Evolutionary conservation across 2,888 invertebrate genomes (phyloP).

Genomic region (Geophilus truncorum): DNA sequence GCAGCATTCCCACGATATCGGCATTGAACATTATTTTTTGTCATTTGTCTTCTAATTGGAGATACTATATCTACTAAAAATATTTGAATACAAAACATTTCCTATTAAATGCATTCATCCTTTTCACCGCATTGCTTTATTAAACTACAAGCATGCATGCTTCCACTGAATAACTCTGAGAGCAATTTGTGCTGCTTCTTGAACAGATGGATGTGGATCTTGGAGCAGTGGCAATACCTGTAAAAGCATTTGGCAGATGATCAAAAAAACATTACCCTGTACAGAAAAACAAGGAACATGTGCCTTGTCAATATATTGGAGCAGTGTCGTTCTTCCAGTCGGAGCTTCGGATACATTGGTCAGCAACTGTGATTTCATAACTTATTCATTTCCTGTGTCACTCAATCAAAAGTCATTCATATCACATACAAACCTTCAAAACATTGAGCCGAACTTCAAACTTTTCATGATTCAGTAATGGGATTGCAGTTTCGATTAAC

Average conservation of each 20-base stretch:
- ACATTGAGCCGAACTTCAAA: background rate
- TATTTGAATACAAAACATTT: too few species aligned
- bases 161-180: constrained; percentile 4
- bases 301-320: background rate
- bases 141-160: background rate
- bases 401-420: background rate
- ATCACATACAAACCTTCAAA: background rate
- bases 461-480: background rate
- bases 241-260: too few species aligned
- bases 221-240: background rate
- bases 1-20: too few species aligned
- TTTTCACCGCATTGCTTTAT: too few species aligned
- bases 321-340: background rate
- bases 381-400: too few species aligned
- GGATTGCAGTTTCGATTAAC: background rate
- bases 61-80: too few species aligned
- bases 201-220: background rate
- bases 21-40: too few species aligned
- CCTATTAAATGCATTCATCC: too few species aligned
- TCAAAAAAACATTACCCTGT: background rate
- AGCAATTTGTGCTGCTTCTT: background rate
- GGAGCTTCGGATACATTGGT: background rate
- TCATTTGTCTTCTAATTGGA: too few species aligned
- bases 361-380: background rate
- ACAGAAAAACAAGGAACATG: background rate